Percentiles rank a stretch among this genome's conserved stretches.
Conservation (phyloP, 2,888 invertebrate genomes). For the Callimorpha dominula region DNA sequence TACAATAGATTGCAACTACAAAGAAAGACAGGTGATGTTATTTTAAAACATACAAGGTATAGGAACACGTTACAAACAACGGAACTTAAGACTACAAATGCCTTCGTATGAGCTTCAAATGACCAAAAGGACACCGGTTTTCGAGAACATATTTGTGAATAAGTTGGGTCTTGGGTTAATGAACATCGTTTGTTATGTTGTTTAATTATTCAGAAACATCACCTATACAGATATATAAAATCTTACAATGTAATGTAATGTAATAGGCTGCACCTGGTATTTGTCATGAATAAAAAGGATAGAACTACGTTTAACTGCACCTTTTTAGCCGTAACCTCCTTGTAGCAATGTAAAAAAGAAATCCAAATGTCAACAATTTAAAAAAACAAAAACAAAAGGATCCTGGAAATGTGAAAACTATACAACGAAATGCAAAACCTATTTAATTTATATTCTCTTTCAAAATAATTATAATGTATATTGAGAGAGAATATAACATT, state of each 20-base stretch:
- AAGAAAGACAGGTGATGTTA: constrained; percentile 52
- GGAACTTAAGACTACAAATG: background rate
- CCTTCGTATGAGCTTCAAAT: background rate
- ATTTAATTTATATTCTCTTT: constrained; percentile 15
- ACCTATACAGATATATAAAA: too few species aligned
- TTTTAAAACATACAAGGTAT: background rate
- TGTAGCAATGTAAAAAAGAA: background rate
- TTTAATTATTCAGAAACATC: too few species aligned
- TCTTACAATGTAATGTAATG: too few species aligned
- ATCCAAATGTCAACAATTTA: background rate
- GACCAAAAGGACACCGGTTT: background rate
- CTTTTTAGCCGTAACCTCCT: background rate
- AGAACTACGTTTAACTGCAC: too few species aligned
- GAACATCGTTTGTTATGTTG: too few species aligned
- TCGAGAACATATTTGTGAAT: background rate
- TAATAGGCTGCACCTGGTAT: too few species aligned
- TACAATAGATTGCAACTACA: constrained; percentile 36
- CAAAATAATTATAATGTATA: background rate
- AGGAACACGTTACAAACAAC: background rate
- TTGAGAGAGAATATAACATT: constrained; percentile 9
- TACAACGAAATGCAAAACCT: background rate
- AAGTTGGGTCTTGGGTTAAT: background rate
- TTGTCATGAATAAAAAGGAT: too few species aligned
- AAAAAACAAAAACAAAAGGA: background rate
- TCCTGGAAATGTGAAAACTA: background rate